phyloP scores from a whole-genome alignment of 2,888 invertebrate genomes.

The Melitaea athalia region DNA sequence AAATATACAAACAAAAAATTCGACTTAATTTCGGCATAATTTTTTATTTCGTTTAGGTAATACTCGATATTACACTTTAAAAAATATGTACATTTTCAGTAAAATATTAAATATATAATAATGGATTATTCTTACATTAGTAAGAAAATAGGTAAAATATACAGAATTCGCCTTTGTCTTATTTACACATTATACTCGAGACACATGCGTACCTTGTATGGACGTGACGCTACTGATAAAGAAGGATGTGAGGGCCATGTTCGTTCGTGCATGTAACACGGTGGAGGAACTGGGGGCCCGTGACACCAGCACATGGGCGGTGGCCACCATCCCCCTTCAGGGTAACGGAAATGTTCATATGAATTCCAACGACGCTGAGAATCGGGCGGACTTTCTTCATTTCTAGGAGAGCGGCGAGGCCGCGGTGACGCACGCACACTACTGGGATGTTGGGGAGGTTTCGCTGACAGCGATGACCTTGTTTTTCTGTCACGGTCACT shows the following conservation, averaged over 20 bases:
- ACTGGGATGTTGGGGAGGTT: slow-evolving; percentile 74
- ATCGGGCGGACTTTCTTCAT: slow-evolving; percentile 71
- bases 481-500: slow-evolving; percentile 85
- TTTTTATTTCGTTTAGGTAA: too few species aligned
- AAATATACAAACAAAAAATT: background rate
- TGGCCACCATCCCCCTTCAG: slow-evolving; percentile 79
- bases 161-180: background rate
- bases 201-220: slow-evolving; percentile 68
- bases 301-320: slow-evolving; percentile 75
- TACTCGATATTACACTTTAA: too few species aligned
- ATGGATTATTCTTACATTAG: too few species aligned
- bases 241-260: slow-evolving; percentile 78
- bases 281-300: slow-evolving; percentile 70
- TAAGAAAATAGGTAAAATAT: background rate
- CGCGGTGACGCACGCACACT: slow-evolving; percentile 71
- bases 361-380: slow-evolving; percentile 78
- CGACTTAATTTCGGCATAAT: background rate
- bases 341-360: slow-evolving; percentile 84
- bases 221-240: slow-evolving; percentile 60
- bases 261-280: slow-evolving; percentile 76
- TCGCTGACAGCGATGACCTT: slow-evolving; percentile 82
- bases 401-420: slow-evolving; percentile 60
- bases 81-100: too few species aligned
- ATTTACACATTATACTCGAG: background rate
- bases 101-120: too few species aligned